Evolutionary conservation across 2,113 vertebrate species (phyloP).

Genomic region (Ceratotherium simum): DNA sequence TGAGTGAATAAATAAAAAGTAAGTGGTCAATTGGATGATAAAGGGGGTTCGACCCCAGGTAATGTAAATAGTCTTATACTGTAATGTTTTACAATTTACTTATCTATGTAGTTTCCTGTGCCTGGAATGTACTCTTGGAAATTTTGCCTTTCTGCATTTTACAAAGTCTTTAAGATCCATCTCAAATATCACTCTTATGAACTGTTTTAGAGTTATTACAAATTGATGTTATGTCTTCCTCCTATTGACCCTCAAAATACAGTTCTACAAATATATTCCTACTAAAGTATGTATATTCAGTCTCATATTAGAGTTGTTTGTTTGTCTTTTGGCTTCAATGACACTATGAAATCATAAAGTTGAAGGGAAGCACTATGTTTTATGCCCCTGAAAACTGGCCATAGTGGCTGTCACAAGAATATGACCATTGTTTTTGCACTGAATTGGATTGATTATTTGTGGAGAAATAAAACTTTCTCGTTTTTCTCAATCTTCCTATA

Average conservation of each 20-base stretch:
- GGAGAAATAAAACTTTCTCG: background rate
- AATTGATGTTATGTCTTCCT: background rate
- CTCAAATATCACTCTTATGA: background rate
- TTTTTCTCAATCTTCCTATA: background rate
- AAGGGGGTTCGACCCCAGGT: background rate
- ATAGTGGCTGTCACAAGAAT: background rate
- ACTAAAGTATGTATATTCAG: background rate
- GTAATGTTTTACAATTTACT: background rate
- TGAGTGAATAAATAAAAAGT: background rate
- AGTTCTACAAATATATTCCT: background rate
- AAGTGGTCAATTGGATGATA: background rate
- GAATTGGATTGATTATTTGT: background rate
- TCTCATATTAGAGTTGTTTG: background rate
- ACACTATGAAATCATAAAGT: background rate
- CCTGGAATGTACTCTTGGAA: background rate
- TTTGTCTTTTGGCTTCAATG: background rate
- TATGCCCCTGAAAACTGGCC: background rate
- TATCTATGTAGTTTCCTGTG: background rate
- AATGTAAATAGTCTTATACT: background rate
- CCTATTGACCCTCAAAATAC: background rate
- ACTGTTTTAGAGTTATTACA: background rate
- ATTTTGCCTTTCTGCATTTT: background rate
- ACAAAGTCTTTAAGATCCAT: background rate
- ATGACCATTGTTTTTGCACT: background rate
- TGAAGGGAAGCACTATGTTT: background rate